Conservation (phyloP, 2,888 invertebrate species). For the Agrotis puta region DNA sequence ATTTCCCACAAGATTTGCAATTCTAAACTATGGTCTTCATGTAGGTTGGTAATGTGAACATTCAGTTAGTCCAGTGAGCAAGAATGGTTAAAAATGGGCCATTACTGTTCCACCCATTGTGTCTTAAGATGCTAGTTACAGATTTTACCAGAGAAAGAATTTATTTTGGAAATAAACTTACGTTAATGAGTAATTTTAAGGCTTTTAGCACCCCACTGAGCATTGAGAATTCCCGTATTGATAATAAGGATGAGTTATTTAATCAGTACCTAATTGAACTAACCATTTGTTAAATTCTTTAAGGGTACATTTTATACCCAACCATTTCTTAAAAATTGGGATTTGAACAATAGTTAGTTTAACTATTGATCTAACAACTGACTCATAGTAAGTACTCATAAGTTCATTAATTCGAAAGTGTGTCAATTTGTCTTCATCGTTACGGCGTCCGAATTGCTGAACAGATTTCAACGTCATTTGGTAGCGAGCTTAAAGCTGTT, state of each 20-base stretch:
- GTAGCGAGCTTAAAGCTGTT: background rate
- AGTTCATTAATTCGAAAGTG: background rate
- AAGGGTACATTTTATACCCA: too few relatives aligned
- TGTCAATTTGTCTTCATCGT: background rate
- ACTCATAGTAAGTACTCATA: too few relatives aligned
- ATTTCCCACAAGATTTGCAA: constrained; percentile 13
- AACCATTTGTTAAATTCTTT: too few relatives aligned
- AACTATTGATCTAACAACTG: too few relatives aligned
- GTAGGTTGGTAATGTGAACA: constrained; percentile 12
- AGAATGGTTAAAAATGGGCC: background rate
- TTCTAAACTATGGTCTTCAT: constrained; percentile 5
- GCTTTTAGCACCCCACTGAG: background rate
- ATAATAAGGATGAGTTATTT: too few relatives aligned
- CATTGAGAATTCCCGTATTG: background rate
- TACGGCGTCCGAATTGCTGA: background rate
- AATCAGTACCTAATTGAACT: too few relatives aligned
- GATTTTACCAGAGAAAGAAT: constrained; percentile 1
- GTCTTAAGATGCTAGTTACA: background rate
- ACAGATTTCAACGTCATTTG: background rate
- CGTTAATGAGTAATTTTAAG: background rate
- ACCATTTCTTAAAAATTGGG: too few relatives aligned
- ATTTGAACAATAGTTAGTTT: too few relatives aligned
- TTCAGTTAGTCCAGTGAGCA: background rate
- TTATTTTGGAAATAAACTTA: constrained; percentile 9
- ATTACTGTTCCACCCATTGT: background rate